Evolutionary conservation across 35 echinoderm and acorn worm species (phyloP), one percentile per base, ranked within the genome.

Genomic region (Antedon bifida): DNA sequence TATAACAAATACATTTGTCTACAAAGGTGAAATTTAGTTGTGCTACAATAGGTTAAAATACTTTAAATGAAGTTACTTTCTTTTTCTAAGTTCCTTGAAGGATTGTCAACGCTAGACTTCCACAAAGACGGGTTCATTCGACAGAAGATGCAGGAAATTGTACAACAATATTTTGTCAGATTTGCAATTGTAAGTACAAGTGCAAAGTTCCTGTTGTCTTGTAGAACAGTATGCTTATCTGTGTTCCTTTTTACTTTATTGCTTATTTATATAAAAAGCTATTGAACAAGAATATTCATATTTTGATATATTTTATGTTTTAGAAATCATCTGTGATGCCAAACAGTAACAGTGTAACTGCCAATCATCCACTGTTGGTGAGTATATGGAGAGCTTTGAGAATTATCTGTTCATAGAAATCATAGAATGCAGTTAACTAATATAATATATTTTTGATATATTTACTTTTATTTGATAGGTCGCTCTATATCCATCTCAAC

Each of bases 41-140:
- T n/a, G n/a, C n/a, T n/a, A n/a, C n/a, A n/a, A n/a, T n/a, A n/a
- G n/a, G n/a, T n/a, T n/a, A n/a, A n/a, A n/a, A n/a, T n/a, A n/a
- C n/a, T 42, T 42, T 42, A 7, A 4, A 42, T 42, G 5, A 42
- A 7, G 38, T 42, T 42, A 7, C 4, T 42, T 42, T 42, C 38
- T 42, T 7, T 42, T 33, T 75, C 8, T 73, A 76, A 96, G 93
- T 91, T 91, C 82, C 55, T 96, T 1, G 93, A 96, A 74, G 93
- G 93, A 3, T 51, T 96, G 31, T 79, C 82, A 29, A 86, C 83
- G 13, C 39, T 91, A 1, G 89, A 91, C 51, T 75, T 96, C 8
- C 73, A 81, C 12, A 83, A 82, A 81, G 89, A 96, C 81, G 75
- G 78, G 12, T 81, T 86, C 34, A 89, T 91, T 34, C 90, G 84